Evolutionary conservation across 2,888 invertebrate species (phyloP).

Genomic region (Elmis aenea): DNA sequence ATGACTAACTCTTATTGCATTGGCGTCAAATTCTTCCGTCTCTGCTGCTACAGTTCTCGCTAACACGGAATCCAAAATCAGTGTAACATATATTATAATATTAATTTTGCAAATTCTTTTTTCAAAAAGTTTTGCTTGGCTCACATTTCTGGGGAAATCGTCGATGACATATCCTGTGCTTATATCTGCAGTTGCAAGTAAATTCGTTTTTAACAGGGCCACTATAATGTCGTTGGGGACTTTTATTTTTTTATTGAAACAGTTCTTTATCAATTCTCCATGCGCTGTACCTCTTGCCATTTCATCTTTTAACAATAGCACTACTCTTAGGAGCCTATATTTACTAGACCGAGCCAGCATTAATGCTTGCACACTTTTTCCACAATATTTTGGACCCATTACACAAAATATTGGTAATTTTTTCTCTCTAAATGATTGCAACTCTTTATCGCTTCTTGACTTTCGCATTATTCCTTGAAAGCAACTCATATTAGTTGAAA

Average conservation of each 20-base stretch:
- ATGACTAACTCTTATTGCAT: constrained; percentile 12
- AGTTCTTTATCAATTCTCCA: constrained; percentile 18
- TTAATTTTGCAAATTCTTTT: constrained; percentile 27
- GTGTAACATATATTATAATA: constrained; percentile 23
- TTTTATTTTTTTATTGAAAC: constrained; percentile 13
- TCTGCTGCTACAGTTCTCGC: constrained; percentile 10
- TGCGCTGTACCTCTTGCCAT: constrained; percentile 17
- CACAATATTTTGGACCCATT: constrained; percentile 25
- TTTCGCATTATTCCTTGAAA: too few species aligned
- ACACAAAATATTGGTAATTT: constrained; percentile 27
- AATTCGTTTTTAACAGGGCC: constrained; percentile 22
- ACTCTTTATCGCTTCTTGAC: too few species aligned
- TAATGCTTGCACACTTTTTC: constrained; percentile 24
- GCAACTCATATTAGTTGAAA: too few species aligned
- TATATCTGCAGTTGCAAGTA: constrained; percentile 14
- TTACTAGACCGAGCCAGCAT: constrained; percentile 24
- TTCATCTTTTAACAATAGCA: constrained; percentile 22
- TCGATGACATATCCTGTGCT: constrained; percentile 28
- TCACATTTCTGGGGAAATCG: constrained; percentile 28
- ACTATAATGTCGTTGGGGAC: constrained; percentile 24
- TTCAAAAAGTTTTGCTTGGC: constrained; percentile 29
- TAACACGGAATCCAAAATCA: constrained; percentile 20
- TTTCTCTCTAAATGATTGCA: constrained; percentile 22
- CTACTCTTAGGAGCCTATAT: constrained; percentile 22
- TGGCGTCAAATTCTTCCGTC: constrained; percentile 8